A percentile compares a stretch with the other conserved stretches of the same genome.
These are phyloP conservation scores for Lasioglossum morio DNA, from an alignment of 2,888 invertebrate genomes.

Conservation along the genomic window DNA sequence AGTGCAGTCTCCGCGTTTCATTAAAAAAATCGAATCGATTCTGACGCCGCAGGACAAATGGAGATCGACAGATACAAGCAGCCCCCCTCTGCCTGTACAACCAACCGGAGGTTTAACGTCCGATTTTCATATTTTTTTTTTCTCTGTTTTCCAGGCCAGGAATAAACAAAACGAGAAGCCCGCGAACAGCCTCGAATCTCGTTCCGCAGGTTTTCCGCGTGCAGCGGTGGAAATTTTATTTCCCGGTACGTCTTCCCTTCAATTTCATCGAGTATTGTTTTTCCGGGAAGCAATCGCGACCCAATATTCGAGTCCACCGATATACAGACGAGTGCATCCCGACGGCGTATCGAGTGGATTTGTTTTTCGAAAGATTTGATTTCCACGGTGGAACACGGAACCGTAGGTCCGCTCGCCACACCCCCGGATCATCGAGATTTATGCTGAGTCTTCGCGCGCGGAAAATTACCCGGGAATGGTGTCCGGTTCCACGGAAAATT, in stretches of 20 bases:
- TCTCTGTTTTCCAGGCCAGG: background rate
- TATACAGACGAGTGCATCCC: background rate
- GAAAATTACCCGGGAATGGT: background rate
- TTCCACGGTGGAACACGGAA: background rate
- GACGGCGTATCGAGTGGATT: slow-evolving; percentile 5
- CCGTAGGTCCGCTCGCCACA: background rate
- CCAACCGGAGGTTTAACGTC: background rate
- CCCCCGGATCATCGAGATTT: background rate
- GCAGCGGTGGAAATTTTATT: background rate
- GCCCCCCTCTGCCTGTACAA: background rate
- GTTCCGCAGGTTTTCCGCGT: background rate
- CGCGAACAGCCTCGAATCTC: background rate
- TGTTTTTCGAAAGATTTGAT: slow-evolving; percentile 15
- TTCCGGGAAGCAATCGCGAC: slow-evolving; percentile 15
- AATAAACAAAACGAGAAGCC: background rate
- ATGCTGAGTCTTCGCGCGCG: background rate
- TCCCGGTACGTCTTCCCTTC: background rate
- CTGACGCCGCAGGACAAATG: background rate
- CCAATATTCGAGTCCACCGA: slow-evolving; percentile 2
- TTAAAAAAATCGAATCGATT: background rate
- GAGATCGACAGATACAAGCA: background rate
- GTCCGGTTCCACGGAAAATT: background rate
- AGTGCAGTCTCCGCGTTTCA: background rate
- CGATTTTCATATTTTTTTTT: background rate
- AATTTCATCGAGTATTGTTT: slow-evolving; percentile 18